Evolutionary conservation across 2,797 vertebrate species (phyloP), one percentile per base, ranked within the genome.

Genomic region (Danio choprae): DNA sequence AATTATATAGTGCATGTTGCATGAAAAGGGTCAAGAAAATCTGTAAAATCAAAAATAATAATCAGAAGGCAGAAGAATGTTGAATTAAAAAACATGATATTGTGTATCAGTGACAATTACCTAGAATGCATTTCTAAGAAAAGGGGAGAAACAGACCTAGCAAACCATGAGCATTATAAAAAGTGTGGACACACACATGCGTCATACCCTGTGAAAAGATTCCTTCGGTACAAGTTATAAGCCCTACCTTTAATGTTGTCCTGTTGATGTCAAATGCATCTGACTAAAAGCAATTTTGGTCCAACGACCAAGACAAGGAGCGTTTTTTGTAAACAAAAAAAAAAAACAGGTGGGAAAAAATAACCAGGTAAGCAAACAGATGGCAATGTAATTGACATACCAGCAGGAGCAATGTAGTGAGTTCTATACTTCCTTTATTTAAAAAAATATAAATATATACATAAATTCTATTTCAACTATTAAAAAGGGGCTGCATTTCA

Each of bases 1-100:
- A 97, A 95, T 95, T 97, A 96, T 97, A 97, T 97, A 98, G 97
- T 98, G 96, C 97, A 99, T 97, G 93, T 93, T 92, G 91, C 92
- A 93, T 94, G 92, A 93, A 93, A 93, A 90, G 92, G 87, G 88
- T 90, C 88, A 90, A 81, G 90, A 90, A 91, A 91, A 88, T 86
- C 81, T 90, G 89, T 88, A 83, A 90, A 87, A 87, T 87, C 46
- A 90, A 89, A 85, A 89, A 87, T 85, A 90, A 92, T n/a, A 62
- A 29, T n/a, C 16, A 69, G 75, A 82, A 77, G 69, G 69, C 73
- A 81, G 78, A 74, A 80, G 46, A 80, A 81, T 71, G 76, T n/a
- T 44, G 56, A 62, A 46, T 91, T 91, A 89, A 92, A 94, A 93
- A 89, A 87, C 88, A 92, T 89, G 91, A 92, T 87, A 89, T 92